These are phyloP conservation scores for Catharus minimus DNA, from an alignment of 2,113 vertebrate genomes.

Conservation along the genomic window DNA sequence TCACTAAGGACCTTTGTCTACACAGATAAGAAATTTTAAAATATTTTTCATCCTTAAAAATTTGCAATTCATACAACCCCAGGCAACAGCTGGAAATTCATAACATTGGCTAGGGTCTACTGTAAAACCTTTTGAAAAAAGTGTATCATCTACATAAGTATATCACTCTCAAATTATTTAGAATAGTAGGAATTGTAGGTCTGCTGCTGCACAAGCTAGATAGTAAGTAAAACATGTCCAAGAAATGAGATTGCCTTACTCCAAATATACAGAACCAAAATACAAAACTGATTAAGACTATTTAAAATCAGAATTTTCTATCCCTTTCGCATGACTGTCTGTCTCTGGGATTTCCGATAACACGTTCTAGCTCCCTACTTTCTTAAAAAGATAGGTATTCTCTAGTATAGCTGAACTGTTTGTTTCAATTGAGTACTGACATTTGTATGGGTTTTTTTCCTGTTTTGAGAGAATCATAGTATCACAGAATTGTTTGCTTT, in stretches of 20 bases:
- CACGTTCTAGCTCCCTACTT: background rate
- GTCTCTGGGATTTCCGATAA: background rate
- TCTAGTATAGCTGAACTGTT: background rate
- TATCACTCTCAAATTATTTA: background rate
- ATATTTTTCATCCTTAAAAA: background rate
- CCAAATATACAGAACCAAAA: background rate
- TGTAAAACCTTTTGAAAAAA: background rate
- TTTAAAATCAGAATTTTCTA: background rate
- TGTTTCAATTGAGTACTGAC: background rate
- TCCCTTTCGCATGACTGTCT: background rate
- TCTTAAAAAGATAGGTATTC: background rate
- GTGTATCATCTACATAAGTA: accelerated
- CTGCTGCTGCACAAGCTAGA: background rate
- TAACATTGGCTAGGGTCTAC: background rate
- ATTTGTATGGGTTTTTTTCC: accelerated
- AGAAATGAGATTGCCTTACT: background rate
- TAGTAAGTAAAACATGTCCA: accelerated
- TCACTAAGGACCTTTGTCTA: background rate
- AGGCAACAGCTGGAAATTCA: background rate
- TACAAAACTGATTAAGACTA: background rate
- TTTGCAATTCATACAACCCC: background rate
- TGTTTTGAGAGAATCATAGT: background rate
- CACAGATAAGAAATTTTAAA: background rate
- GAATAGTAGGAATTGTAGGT: background rate
- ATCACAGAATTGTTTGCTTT: background rate